Conservation (phyloP, 35 echinoderm and acorn worm genomes). For the Acanthaster planci region DNA sequence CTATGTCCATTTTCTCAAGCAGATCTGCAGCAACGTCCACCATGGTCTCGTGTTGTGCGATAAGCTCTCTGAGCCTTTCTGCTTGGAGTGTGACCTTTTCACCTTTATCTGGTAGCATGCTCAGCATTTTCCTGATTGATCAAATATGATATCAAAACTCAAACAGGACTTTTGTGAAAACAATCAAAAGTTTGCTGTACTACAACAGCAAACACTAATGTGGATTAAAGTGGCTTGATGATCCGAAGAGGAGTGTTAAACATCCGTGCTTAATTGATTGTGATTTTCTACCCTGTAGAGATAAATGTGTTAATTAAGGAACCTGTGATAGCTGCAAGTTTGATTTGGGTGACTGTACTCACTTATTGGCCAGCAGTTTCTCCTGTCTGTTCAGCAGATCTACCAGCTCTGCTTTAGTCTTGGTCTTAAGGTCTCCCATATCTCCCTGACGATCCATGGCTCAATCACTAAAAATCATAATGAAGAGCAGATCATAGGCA, state of each 20-base stretch:
- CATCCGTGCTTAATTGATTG: too few species aligned
- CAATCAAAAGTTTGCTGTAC: too few species aligned
- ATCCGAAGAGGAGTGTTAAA: too few species aligned
- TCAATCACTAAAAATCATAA: too few species aligned
- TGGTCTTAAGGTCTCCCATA: conserved; percentile 27
- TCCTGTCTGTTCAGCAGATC: conserved; percentile 47
- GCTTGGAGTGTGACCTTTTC: conserved; percentile 41
- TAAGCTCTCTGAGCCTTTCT: conserved; percentile 41
- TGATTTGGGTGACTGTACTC: neutral
- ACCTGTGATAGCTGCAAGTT: too few species aligned
- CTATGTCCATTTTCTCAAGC: conserved; percentile 56
- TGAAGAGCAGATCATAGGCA: too few species aligned
- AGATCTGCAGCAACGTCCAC: conserved; percentile 47
- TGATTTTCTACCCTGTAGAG: too few species aligned
- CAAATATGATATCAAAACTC: too few species aligned
- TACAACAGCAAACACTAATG: too few species aligned
- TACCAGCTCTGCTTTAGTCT: conserved; percentile 34
- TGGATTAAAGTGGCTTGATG: too few species aligned
- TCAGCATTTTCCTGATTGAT: conserved; percentile 34
- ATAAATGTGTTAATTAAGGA: too few species aligned
- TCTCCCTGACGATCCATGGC: conserved; percentile 24
- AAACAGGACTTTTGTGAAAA: too few species aligned
- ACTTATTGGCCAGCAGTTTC: conserved; percentile 30
- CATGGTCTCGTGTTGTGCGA: conserved; percentile 31
- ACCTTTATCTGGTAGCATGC: conserved; percentile 55